Evolutionary conservation across 2,113 vertebrate species (phyloP), one percentile per base, ranked within the genome.

Genomic region (Ophthalmolycus amberensis): DNA sequence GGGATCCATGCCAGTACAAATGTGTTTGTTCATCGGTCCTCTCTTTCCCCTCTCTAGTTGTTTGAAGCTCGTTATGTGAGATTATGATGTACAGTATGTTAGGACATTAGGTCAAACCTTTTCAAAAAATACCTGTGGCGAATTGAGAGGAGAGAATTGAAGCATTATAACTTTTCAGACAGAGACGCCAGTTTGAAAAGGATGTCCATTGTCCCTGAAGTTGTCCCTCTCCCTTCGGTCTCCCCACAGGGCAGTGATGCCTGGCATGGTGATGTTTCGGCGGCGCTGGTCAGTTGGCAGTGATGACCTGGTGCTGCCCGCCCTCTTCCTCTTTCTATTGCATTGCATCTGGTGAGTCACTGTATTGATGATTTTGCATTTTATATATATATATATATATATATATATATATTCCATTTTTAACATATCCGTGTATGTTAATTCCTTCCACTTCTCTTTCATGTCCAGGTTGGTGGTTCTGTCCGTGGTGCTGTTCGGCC

Each of bases 271-370:
- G 87, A 97, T 99, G 95, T 99, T 99, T 95, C 97, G 98, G 94
- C 96, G 98, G 89, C 98, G 98, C 96, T 99, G 98, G 98, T 99
- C 98, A 97, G 98, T 99, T 89, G 98, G 98, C 96, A 99, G 98
- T 88, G 98, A 99, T 96, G 98, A 99, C 97, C 97, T 99, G 87
- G 98, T 99, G 95, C 93, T 99, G 95, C 98, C 98, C 0, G 98
- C 97, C 54, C 93, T 99, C 94, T 99, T 99, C 91, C 98, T 99
- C 86, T 99, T 99, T 92, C 93, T 99, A 80, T 95, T 99, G 82
- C 98, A 99, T 90, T 98, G 97, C 93, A 96, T 97, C 92, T 99
- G 98, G 98, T 99, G 73, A 94, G 95, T 88, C 65, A 32, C 11
- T 20, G 2, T 68, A 32, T 44, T 77, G 0, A 25, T 69, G n/a